phyloP scores from a whole-genome alignment of 37 sponge, comb jelly and placozoan genomes.

The Halisarca cf. caerulea region DNA sequence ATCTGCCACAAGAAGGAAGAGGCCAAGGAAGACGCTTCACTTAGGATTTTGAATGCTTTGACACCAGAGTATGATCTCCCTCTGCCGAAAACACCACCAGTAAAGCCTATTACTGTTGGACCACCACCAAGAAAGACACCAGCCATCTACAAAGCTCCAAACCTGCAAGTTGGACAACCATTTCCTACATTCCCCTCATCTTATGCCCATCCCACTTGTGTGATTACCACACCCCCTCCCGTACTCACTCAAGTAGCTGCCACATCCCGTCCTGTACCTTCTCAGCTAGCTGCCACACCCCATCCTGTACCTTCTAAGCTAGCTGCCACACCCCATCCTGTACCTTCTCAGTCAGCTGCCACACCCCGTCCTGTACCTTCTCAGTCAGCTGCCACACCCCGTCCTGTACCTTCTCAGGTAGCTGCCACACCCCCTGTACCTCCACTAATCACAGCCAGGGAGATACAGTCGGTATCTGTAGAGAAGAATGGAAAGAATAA shows the following conservation, averaged over 20 bases:
- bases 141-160: background rate
- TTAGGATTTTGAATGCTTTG: background rate
- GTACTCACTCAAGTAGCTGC: background rate
- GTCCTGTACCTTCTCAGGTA: background rate
- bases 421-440: conserved; percentile 3
- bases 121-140: no score
- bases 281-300: background rate
- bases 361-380: background rate
- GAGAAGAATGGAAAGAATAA: background rate
- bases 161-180: background rate
- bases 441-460: background rate
- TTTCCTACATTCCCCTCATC: no score
- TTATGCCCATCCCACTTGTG: no score
- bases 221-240: background rate
- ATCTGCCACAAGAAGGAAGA: background rate
- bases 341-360: background rate
- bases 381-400: background rate
- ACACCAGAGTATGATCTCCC: background rate
- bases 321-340: background rate
- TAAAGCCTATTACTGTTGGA: background rate
- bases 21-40: conserved; percentile 1
- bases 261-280: background rate
- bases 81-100: background rate
- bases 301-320: background rate
- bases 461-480: background rate